Conservation (phyloP, 2,888 invertebrate species). For the Tryphoninae sp. region DNA sequence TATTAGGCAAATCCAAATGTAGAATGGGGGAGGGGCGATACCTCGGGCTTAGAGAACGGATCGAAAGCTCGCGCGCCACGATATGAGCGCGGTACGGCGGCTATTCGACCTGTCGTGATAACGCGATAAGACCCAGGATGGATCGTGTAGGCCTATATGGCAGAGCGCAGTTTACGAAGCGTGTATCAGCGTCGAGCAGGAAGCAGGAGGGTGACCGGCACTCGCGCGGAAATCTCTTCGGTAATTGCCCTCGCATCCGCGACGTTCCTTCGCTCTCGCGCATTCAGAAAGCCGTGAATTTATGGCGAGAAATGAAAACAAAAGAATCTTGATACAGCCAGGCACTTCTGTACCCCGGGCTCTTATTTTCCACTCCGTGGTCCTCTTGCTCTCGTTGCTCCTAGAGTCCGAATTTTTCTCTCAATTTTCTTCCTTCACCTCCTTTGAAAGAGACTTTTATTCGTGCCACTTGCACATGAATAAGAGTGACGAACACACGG, state of each 20-base stretch:
- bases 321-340: slow-evolving; percentile 16
- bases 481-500: background rate
- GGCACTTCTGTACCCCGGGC: background rate
- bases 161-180: slow-evolving; percentile 12
- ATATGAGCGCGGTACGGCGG: slow-evolving; percentile 22
- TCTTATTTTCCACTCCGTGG: too few relatives aligned
- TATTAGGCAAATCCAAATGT: slow-evolving; percentile 11
- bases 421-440: background rate
- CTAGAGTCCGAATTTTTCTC: background rate
- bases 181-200: slow-evolving; percentile 26
- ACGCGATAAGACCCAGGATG: slow-evolving; percentile 58
- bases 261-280: background rate
- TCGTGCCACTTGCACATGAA: slow-evolving; percentile 29
- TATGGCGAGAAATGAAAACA: slow-evolving; percentile 8
- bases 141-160: slow-evolving; percentile 20
- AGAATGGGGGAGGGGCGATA: slow-evolving; percentile 4
- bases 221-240: slow-evolving; percentile 27
- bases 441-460: slow-evolving; percentile 28
- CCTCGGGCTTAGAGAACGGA: slow-evolving; percentile 46
- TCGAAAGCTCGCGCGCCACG: slow-evolving; percentile 41
- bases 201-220: slow-evolving; percentile 14
- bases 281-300: slow-evolving; percentile 5
- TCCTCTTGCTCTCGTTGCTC: background rate
- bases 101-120: slow-evolving; percentile 54
- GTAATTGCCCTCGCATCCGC: slow-evolving; percentile 31